Percentiles rank a stretch among this genome's conserved stretches.
phyloP scores from a whole-genome alignment of 2,113 vertebrate genomes.

The Tricholaema leucomelas region DNA sequence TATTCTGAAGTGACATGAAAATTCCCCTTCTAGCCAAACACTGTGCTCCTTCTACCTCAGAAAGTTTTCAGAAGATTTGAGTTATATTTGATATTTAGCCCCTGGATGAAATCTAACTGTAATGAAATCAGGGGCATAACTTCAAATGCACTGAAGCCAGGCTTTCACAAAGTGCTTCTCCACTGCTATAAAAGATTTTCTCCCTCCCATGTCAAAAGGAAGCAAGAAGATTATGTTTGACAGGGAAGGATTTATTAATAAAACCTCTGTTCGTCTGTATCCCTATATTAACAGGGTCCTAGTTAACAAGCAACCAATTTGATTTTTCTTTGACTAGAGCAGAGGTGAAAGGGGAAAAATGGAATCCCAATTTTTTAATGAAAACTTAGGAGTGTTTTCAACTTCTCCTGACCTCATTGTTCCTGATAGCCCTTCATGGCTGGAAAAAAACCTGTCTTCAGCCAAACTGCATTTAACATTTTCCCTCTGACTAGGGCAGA shows the following conservation, averaged over 20 bases:
- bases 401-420: background rate
- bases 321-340: background rate
- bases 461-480: background rate
- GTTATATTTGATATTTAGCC: slow-evolving; percentile 9
- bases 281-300: background rate
- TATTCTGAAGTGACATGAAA: background rate
- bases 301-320: background rate
- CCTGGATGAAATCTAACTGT: background rate
- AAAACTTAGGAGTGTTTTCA: background rate
- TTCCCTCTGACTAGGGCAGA: background rate
- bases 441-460: background rate
- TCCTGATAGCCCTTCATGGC: background rate
- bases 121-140: background rate
- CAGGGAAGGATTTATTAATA: slow-evolving; percentile 7
- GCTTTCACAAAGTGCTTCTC: background rate
- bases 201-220: background rate
- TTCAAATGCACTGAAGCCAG: background rate
- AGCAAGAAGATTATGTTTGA: background rate
- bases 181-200: background rate
- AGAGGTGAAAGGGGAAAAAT: background rate
- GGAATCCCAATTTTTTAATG: background rate
- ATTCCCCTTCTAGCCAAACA: background rate
- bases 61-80: background rate
- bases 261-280: background rate
- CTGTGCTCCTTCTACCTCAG: background rate